A percentile compares a stretch with the other conserved stretches of the same genome.
Conservation (phyloP, 2,113 vertebrate genomes). For the Neolamprologus caudopunctatus region DNA sequence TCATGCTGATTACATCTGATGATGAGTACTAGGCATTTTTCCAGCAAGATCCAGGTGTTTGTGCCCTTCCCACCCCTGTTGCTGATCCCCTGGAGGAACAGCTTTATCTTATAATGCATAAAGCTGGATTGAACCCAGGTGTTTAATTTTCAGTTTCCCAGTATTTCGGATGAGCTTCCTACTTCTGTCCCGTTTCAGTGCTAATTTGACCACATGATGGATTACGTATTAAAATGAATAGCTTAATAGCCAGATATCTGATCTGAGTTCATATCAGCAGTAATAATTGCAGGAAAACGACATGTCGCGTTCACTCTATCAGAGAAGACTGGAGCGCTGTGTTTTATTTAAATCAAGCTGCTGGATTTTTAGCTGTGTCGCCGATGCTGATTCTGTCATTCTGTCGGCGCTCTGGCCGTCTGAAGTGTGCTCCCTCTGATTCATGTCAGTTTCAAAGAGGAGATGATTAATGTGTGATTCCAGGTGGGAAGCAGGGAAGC, state of each 20-base stretch:
- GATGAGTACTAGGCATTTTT: slow-evolving; percentile 79
- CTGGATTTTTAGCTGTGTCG: slow-evolving; percentile 1
- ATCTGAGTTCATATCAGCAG: background rate
- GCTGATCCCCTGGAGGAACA: slow-evolving; percentile 3
- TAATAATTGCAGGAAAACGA: background rate
- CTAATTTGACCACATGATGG: slow-evolving; percentile 1
- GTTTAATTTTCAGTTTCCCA: slow-evolving; percentile 17
- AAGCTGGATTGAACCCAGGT: slow-evolving; percentile 27
- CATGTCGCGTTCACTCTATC: background rate
- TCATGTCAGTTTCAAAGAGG: slow-evolving; percentile 23
- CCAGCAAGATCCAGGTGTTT: slow-evolving; percentile 17
- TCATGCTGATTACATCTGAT: slow-evolving; percentile 83
- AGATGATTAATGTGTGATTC: slow-evolving; percentile 34
- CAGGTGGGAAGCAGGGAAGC: slow-evolving; percentile 20
- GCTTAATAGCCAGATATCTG: background rate
- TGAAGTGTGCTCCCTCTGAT: slow-evolving; percentile 24
- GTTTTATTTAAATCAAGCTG: slow-evolving; percentile 1
- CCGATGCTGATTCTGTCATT: slow-evolving; percentile 4
- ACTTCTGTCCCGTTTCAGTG: background rate
- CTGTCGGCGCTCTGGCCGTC: slow-evolving; percentile 2
- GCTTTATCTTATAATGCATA: background rate
- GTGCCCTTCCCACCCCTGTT: background rate
- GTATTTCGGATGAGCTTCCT: slow-evolving; percentile 29
- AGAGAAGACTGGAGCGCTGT: background rate
- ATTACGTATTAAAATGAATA: background rate